Evolutionary conservation across 2,888 invertebrate species (phyloP), one percentile per base, ranked within the genome.

Genomic region (Spatulosminthurus flaviceps): DNA sequence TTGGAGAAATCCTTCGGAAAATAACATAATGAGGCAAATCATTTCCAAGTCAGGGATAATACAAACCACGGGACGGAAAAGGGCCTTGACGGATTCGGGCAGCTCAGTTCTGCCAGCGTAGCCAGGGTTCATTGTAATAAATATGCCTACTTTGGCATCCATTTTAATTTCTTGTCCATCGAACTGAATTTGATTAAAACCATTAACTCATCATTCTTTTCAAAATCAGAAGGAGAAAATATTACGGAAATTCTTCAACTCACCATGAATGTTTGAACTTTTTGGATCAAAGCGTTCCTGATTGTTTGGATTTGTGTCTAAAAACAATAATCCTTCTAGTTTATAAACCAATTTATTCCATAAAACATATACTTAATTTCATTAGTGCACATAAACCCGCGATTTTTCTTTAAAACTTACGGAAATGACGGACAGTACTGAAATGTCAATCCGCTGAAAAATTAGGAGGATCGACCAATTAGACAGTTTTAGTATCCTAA

Each of bases 111-210:
- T 92, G 0, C 96, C 95, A 0, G 95, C 70, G 87, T 96, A 96
- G 0, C 96, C 96, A 0, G 96, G 96, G 89, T 97, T 96, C 95
- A 97, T 96, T 0, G 96, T 97, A 78, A 96, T 95, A 88, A 97
- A 97, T 82, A 97, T 93, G 0, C 96, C 96, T 21, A 96, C 93
- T 88, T 95, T 95, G 7, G 90, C 89, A 88, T 96, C 95, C 87
- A 97, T 88, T 9, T 89, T 89, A 81, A 96, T 95, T 87, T 95
- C 94, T 86, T 92, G 91, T 0, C 93, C 93, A 89, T 94, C 94
- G 87, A 95, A 95, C 94, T 94, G 86, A 1, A 13, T 4, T 69
- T 13, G 1, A 86, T 83, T 79, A 66, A 79, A 79, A 79, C 72
- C 77, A 71, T 77, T 29, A 43, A 26, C 24, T 26, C 1, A 28